Base-by-base conservation (phyloP, 2,797 vertebrate species). In the Cyclura pinguis region DNA sequence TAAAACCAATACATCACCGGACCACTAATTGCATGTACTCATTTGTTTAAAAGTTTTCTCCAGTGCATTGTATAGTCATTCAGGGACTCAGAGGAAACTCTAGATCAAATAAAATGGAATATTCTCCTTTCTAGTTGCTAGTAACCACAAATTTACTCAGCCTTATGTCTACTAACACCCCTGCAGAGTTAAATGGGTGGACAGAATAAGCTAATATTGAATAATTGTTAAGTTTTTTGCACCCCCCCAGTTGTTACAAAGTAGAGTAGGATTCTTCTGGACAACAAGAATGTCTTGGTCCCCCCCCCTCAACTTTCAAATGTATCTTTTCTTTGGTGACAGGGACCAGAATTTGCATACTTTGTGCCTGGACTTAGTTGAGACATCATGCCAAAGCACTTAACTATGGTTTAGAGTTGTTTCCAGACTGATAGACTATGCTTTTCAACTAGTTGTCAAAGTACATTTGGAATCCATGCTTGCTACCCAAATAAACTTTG, bases 81-180 rank as follows among this genome's bases (percentile, higher is more conserved):
- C 13, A 0, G 14, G 16, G 80, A 78, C 80, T 57, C 69, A 72
- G 59, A 57, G 10, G 38, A 84, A 77, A 52, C 22, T 35, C 9
- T 29, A 29, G 35, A 32, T 84, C 80, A 84, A 88, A 88, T 84
- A 57, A 42, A 78, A 78, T 29, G 64, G 42, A 84, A 84, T 50
- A 67, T 83, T 64, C 76, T 89, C 27, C 6, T 78, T 77, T 64
- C 13, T 77, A 64, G 57, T 78, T 88, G 22, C 42, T 84, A 42
- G 57, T 84, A 69, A 85, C 82, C 73, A 78, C 57, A 89, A 52
- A 78, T 64, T 78, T 76, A 84, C 59, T 85, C 73, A 84, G 29
- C 47, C 42, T 89, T 67, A 84, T n/a, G 62, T 84, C 69, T 69
- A 8, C 42, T 22, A 50, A 87, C 35, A 20, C 22, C n/a, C 62